Evolutionary conservation across 2,797 vertebrate genomes (phyloP).

Genomic region (Coilia nasus): DNA sequence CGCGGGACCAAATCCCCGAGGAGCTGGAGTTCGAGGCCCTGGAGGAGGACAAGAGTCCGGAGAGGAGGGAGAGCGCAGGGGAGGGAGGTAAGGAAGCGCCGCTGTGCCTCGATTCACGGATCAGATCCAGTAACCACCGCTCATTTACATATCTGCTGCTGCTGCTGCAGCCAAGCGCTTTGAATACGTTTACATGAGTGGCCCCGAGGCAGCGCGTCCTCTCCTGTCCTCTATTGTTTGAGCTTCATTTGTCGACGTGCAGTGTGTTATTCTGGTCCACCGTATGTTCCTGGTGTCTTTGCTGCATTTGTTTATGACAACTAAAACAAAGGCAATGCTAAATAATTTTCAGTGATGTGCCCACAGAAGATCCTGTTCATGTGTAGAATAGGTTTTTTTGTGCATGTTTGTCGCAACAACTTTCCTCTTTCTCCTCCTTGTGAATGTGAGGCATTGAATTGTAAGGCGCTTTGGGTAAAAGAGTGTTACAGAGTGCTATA

Average conservation of each 20-base stretch:
- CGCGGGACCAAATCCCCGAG: conserved; percentile 84
- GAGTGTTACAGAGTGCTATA: no score
- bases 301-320: not conserved
- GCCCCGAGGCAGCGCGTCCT: no score
- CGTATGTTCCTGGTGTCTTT: not conserved
- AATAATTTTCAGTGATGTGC: not conserved
- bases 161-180: no score
- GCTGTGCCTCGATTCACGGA: no score
- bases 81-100: conserved; percentile 59
- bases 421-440: not conserved
- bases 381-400: not conserved
- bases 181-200: no score
- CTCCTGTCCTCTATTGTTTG: no score
- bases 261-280: not conserved
- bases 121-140: no score
- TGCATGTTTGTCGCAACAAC: not conserved
- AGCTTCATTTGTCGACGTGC: no score
- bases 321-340: not conserved
- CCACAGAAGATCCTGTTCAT: not conserved
- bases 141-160: no score
- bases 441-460: no score
- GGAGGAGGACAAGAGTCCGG: conserved; percentile 72
- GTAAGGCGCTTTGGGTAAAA: no score
- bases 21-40: conserved; percentile 88
- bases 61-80: conserved; percentile 57